Conservation (phyloP, 1,140 invertebrate genomes). For the Nebria ingens region DNA sequence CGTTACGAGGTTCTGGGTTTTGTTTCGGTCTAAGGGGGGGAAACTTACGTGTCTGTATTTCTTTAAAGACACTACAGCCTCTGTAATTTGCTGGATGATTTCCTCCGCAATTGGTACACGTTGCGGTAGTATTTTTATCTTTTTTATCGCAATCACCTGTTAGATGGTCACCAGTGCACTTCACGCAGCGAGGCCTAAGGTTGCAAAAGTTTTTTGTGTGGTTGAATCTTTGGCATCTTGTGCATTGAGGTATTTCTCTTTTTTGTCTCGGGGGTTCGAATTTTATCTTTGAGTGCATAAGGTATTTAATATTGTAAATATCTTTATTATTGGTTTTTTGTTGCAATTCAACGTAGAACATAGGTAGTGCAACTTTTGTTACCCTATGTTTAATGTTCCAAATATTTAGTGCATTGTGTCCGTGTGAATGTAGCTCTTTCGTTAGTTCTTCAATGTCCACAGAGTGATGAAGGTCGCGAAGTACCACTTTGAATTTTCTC, state of each 20-base stretch:
- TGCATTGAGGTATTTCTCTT: constrained; percentile 25
- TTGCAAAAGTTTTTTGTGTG: constrained; percentile 28
- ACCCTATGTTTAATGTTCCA: no score
- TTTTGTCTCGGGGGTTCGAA: constrained; percentile 22
- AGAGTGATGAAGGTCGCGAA: no score
- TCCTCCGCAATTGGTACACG: constrained; percentile 26
- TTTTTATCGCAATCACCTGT: constrained; percentile 30
- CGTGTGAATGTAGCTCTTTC: no score
- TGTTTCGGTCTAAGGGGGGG: neutral
- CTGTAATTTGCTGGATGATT: constrained; percentile 30
- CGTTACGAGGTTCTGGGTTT: neutral
- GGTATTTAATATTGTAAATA: constrained; percentile 26
- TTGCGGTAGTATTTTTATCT: constrained; percentile 22
- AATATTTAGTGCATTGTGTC: no score
- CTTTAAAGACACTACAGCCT: constrained; percentile 23
- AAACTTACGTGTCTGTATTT: constrained; percentile 11
- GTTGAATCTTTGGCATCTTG: constrained; percentile 27
- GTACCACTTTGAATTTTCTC: no score
- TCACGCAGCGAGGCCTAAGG: constrained; percentile 23
- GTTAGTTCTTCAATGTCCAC: no score
- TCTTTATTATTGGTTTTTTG: constrained; percentile 29
- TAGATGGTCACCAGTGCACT: constrained; percentile 25
- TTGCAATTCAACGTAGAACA: constrained; percentile 30
- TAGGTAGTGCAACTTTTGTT: constrained; percentile 25
- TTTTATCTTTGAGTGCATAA: constrained; percentile 25